Conservation (phyloP, 2,113 vertebrate species). For the Ctenodactylus gundi region DNA sequence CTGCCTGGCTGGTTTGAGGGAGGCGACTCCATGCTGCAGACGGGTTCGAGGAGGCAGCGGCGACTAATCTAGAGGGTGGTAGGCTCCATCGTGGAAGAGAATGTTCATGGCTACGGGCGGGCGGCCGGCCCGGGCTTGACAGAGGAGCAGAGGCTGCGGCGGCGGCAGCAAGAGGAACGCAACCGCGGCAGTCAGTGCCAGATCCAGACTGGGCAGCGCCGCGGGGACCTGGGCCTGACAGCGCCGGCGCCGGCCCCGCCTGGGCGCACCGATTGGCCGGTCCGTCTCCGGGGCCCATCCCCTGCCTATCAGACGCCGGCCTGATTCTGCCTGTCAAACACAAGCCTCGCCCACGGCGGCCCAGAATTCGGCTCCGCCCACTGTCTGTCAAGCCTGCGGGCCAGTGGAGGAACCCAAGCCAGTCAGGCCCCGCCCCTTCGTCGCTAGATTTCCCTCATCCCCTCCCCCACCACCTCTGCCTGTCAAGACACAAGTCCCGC, state of each 20-base stretch:
- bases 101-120: slow-evolving; percentile 63
- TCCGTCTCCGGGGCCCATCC: not conserved
- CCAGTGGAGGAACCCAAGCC: not conserved
- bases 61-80: slow-evolving; percentile 35
- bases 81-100: not conserved
- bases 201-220: slow-evolving; percentile 8
- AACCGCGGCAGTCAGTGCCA: not conserved
- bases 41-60: not conserved
- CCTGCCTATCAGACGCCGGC: slow-evolving; percentile 46
- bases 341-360: not conserved
- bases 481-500: not conserved
- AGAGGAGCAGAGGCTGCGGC: not conserved
- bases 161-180: fast-evolving
- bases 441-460: no score
- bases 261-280: slow-evolving; percentile 24
- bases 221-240: not conserved
- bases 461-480: no score
- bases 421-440: not conserved
- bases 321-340: not conserved
- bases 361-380: not conserved
- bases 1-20: slow-evolving; percentile 52
- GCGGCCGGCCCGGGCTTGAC: not conserved
- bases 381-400: not conserved
- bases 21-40: slow-evolving; percentile 65
- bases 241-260: slow-evolving; percentile 33